Evolutionary conservation across 2,113 vertebrate genomes (phyloP).

Genomic region (Scalopus aquaticus): DNA sequence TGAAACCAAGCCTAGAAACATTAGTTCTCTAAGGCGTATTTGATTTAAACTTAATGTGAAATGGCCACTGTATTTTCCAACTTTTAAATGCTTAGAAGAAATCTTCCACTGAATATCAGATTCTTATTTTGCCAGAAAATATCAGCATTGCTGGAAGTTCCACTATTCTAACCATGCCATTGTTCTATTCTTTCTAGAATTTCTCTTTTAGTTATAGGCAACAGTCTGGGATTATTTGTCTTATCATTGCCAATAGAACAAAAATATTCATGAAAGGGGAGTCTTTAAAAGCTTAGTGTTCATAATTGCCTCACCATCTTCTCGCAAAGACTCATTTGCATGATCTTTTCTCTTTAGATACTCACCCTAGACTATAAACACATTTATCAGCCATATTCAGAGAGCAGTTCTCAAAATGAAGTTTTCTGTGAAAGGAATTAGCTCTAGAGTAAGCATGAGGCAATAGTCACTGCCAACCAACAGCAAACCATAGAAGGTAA

Average conservation of each 20-base stretch:
- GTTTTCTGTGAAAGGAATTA: constrained; percentile 83
- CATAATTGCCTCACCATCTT: constrained; percentile 78
- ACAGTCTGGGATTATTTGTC: constrained; percentile 64
- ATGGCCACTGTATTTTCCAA: constrained; percentile 56
- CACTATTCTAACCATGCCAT: constrained; percentile 64
- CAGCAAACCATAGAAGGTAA: constrained; percentile 83
- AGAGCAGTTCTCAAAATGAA: constrained; percentile 83
- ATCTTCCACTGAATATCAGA: constrained; percentile 68
- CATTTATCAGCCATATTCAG: constrained; percentile 84
- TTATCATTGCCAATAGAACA: constrained; percentile 66
- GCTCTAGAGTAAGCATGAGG: constrained; percentile 82
- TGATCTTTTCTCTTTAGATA: constrained; percentile 83
- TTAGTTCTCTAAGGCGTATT: constrained; percentile 48
- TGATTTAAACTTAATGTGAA: constrained; percentile 71
- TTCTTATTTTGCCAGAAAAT: constrained; percentile 72
- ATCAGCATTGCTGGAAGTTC: constrained; percentile 55
- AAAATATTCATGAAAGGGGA: constrained; percentile 68
- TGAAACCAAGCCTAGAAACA: constrained; percentile 68
- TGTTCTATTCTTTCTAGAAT: constrained; percentile 51
- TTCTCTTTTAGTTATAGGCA: not conserved
- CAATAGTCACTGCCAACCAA: constrained; percentile 84
- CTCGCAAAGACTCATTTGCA: constrained; percentile 81
- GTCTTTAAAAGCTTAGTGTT: constrained; percentile 66
- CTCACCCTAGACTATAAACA: constrained; percentile 78
- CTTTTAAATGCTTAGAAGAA: constrained; percentile 71